Base-by-base conservation (phyloP, 2,888 invertebrate species). In the Chironomus tentans region DNA sequence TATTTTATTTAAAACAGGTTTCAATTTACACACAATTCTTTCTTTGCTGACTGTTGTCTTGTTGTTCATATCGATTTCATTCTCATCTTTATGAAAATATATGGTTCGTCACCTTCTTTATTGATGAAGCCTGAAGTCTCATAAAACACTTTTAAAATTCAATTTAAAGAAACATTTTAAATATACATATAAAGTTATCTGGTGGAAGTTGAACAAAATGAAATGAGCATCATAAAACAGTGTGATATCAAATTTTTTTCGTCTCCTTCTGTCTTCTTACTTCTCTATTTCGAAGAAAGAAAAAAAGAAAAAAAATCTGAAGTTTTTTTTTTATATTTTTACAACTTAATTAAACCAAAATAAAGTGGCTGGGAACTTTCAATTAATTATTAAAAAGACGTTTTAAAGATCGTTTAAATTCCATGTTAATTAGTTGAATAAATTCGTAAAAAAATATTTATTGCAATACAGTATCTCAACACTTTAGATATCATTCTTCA, bases 291-390 rank as follows among this genome's bases (percentile, higher is more conserved):
- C 18, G 18, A 65, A 21, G 65, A 65, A 21, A 65, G 15, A 56
- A n/a, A n/a, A n/a, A n/a, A n/a, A n/a, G n/a, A n/a, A n/a, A n/a
- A n/a, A n/a, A n/a, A n/a, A n/a, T n/a, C n/a, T n/a, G n/a, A n/a
- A 56, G 56, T 56, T 56, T 56, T 15, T 56, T 56, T 68, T 70
- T 22, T 38, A 18, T 18, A n/a, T 46, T 21, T 72, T 72, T 72
- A 72, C 72, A 72, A 62, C 72, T 72, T 72, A 72, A 72, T 72
- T 72, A 72, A 50, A 24, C 24, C 46, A 38, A 72, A 72, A 72
- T 72, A 61, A 72, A 62, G 72, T 72, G 72, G 62, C 72, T 72
- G 72, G 62, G 72, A 72, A 72, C 38, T 62, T 62, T 61, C 72
- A 38, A 72, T 72, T 72, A 72, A 72, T 72, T 72, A 72, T 61